Conservation (phyloP, 2,113 vertebrate species). For the Fregata magnificens region DNA sequence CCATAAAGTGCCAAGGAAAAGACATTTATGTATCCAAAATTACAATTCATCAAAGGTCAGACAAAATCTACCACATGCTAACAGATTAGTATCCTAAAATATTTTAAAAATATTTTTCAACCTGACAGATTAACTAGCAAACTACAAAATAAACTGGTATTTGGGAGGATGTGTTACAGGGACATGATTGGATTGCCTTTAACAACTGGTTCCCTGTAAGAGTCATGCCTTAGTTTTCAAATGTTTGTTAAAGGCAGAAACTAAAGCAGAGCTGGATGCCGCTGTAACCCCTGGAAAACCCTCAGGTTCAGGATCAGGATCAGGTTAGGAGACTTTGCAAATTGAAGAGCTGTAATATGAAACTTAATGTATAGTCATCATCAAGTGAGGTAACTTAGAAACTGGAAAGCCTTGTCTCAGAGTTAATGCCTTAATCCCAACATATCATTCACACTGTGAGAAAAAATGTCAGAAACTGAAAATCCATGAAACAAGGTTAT, state of each 20-base stretch:
- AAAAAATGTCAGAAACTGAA: constrained; percentile 16
- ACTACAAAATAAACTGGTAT: background rate
- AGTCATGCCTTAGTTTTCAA: background rate
- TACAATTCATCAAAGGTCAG: background rate
- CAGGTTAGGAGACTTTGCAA: background rate
- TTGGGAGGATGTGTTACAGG: background rate
- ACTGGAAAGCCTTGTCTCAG: background rate
- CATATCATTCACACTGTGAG: background rate
- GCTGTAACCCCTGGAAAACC: background rate
- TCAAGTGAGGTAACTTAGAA: background rate
- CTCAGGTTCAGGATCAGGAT: background rate
- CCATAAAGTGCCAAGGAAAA: background rate
- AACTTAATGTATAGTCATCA: background rate
- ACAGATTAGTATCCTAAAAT: background rate
- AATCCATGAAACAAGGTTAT: background rate
- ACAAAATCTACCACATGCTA: background rate
- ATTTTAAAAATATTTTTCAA: background rate
- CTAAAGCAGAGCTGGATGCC: background rate
- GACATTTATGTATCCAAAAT: background rate
- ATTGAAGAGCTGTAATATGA: background rate
- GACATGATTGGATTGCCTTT: background rate
- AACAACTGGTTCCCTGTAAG: background rate
- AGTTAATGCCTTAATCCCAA: constrained; percentile 21
- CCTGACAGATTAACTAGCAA: background rate
- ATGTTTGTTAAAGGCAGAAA: background rate